phyloP scores from a whole-genome alignment of 1,140 invertebrate genomes.

The Dendrolimus kikuchii region DNA sequence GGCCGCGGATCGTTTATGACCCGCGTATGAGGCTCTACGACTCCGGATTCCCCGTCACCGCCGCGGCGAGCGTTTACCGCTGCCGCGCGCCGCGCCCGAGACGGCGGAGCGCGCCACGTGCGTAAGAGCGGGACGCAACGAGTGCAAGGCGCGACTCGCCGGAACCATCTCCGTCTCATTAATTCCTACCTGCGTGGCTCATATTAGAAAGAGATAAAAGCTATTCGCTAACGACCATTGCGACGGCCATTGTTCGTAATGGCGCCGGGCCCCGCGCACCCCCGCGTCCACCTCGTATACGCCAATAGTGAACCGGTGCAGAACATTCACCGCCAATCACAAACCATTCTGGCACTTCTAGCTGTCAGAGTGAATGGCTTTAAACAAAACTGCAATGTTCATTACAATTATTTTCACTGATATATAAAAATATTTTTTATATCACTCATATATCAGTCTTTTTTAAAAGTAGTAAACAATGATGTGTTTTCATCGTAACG shows the following conservation, averaged over 20 bases:
- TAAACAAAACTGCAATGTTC: conserved; percentile 46
- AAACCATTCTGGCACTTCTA: conserved; percentile 70
- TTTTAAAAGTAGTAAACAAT: too few relatives aligned
- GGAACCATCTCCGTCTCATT: conserved; percentile 66
- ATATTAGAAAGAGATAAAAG: conserved; percentile 71
- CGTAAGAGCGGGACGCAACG: conserved; percentile 43
- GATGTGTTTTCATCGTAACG: too few relatives aligned
- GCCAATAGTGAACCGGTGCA: conserved; percentile 69
- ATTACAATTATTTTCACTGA: conserved; percentile 16
- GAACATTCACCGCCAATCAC: conserved; percentile 71
- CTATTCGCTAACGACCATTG: conserved; percentile 65
- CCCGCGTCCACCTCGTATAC: conserved; percentile 52
- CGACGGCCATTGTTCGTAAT: conserved; percentile 65
- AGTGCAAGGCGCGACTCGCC: conserved; percentile 29
- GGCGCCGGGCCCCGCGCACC: conserved; percentile 57
- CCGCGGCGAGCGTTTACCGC: conserved; percentile 65
- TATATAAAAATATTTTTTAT: too few relatives aligned
- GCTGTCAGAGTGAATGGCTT: conserved; percentile 64
- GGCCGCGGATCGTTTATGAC: conserved; percentile 71
- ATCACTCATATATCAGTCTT: too few relatives aligned
- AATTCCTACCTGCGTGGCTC: conserved; percentile 64
- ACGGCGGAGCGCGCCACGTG: conserved; percentile 42
- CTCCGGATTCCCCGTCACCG: conserved; percentile 56
- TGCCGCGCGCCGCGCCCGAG: conserved; percentile 58
- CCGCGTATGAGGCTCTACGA: conserved; percentile 71